Evolutionary conservation across 2,888 invertebrate species (phyloP).

Genomic region (Patella ulyssiponensis): DNA sequence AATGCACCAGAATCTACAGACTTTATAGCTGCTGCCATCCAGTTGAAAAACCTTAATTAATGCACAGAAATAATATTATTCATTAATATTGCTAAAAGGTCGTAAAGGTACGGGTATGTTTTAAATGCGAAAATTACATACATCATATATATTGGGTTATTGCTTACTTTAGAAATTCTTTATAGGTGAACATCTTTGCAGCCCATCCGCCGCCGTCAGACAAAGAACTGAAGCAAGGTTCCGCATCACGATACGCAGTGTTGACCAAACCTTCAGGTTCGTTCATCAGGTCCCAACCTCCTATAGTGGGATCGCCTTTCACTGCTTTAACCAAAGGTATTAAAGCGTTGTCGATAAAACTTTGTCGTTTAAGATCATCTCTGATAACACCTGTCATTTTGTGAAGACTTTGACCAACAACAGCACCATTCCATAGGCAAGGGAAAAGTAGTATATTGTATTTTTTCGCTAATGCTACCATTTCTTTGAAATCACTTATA

Average conservation of each 20-base stretch:
- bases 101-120: no score
- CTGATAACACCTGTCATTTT: not conserved
- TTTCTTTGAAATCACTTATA: slow-evolving; percentile 1
- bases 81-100: no score
- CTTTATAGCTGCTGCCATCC: not conserved
- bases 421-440: not conserved
- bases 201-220: not conserved
- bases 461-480: not conserved
- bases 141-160: no score
- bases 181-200: not conserved
- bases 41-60: not conserved
- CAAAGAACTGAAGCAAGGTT: not conserved
- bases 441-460: not conserved
- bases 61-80: no score
- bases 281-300: slow-evolving; percentile 2
- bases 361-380: not conserved
- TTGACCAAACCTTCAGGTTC: not conserved
- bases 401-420: not conserved
- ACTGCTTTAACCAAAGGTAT: not conserved
- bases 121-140: no score
- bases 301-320: not conserved
- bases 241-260: not conserved
- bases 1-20: not conserved
- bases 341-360: slow-evolving; percentile 3
- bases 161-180: not conserved